Base-by-base conservation (phyloP, 1,140 invertebrate species). In the Calephelis virginiensis region DNA sequence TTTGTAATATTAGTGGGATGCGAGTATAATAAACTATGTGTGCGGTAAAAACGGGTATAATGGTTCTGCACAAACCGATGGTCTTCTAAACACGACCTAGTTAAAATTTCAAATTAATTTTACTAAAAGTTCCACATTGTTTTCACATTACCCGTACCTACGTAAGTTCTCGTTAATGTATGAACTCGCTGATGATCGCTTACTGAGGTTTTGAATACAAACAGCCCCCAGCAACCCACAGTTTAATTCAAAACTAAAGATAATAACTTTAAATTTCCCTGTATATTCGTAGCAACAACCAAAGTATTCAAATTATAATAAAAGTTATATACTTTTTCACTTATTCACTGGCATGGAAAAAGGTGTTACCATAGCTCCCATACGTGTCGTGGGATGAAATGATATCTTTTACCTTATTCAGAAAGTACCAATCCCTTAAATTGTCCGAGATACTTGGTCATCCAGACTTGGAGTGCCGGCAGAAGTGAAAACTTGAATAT, bases 151-250 rank as follows among this genome's bases (percentile, higher is more conserved):
- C 14, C 17, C 50, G 14, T 56, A 56, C 50, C 50, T 13, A 28
- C 53, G 53, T 56, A 56, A 56, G 53, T 56, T 37, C 53, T 37
- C 53, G 11, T 53, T 53, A 53, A 53, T 17, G 50, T 56, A 56
- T 37, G 1, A 56, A 37, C 53, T 56, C 53, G 53, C 37, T 11
- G 10, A 38, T 56, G 12, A 56, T 56, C 53, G 17, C 28, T 37
- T 37, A 56, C 53, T 56, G 53, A 12, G 17, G 28, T 56, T 56
- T 9, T 56, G 53, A 38, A 56, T 56, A 56, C 53, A 56, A 56
- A 56, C 53, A 56, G 53, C 53, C 53, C 8, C 50, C 50, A 53
- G 50, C 50, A 53, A 53, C 50, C 49, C 50, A 28, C 50, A 56
- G 50, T 4, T 28, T 37, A 56, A 37, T 56, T 56, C 50, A 37